Evolutionary conservation across 2,888 invertebrate genomes (phyloP).

Genomic region (Sarcophaga subvicina): DNA sequence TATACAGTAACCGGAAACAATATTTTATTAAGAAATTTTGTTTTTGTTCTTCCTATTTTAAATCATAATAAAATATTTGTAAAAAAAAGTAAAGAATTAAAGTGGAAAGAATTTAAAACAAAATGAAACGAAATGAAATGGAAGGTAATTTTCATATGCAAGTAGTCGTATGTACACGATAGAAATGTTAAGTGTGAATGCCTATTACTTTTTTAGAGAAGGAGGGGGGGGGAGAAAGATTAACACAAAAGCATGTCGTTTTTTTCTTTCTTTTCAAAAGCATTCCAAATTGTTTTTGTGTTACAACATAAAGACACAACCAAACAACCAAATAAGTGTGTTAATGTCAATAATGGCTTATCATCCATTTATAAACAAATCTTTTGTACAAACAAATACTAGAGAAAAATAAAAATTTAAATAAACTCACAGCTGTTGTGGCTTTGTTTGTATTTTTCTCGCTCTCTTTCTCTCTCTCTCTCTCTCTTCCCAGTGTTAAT

Average conservation of each 20-base stretch:
- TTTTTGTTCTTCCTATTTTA: not conserved
- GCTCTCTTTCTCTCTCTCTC: not conserved
- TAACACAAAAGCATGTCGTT: not conserved
- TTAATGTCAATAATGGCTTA: slow-evolving; percentile 39
- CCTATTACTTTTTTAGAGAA: not conserved
- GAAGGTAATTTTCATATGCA: not conserved
- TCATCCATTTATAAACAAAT: slow-evolving; percentile 32
- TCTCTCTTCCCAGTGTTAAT: not conserved
- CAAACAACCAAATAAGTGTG: slow-evolving; percentile 26
- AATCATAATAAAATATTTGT: not conserved
- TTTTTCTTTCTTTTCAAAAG: not conserved
- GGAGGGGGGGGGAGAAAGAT: not conserved
- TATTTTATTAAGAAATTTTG: not conserved
- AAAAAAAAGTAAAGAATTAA: not conserved
- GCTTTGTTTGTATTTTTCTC: slow-evolving; percentile 13
- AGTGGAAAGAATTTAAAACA: not conserved
- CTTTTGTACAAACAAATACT: not conserved
- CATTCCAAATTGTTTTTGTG: not conserved
- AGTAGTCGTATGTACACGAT: not conserved
- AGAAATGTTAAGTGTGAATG: not conserved
- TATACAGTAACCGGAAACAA: not conserved
- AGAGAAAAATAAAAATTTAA: not conserved
- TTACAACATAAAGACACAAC: not conserved
- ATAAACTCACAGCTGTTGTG: slow-evolving; percentile 39
- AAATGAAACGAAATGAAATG: not conserved